Evolutionary conservation across 1,140 invertebrate genomes (phyloP).

Genomic region (Bilobella aurantiaca): DNA sequence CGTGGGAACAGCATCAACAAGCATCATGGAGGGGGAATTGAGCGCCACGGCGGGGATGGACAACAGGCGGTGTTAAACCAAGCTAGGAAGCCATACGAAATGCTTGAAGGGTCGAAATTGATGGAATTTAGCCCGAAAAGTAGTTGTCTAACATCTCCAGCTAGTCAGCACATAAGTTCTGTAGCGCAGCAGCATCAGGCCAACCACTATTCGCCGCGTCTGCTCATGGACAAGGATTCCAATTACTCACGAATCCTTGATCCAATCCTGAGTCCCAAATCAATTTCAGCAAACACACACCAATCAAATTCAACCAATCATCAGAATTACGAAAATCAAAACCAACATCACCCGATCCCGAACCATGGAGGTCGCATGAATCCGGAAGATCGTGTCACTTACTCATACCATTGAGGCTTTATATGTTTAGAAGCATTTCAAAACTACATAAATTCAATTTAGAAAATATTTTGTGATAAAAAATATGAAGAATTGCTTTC

Average conservation of each 20-base stretch:
- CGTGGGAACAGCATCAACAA: background rate
- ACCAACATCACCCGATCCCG: background rate
- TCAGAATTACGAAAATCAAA: background rate
- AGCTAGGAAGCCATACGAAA: conserved; percentile 27
- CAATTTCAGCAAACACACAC: background rate
- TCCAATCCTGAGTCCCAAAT: conserved; percentile 29
- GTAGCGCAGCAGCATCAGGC: background rate
- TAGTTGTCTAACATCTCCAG: background rate
- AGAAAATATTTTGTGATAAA: too few relatives aligned
- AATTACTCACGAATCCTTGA: conserved; percentile 32
- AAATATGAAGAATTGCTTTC: too few relatives aligned
- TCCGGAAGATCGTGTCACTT: conserved; percentile 25
- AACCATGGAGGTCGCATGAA: conserved; percentile 15
- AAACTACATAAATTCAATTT: conserved; percentile 9
- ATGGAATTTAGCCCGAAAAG: conserved; percentile 21
- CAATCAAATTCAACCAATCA: too few relatives aligned
- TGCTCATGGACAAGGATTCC: conserved; percentile 30
- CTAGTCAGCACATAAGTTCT: background rate
- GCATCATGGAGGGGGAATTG: background rate
- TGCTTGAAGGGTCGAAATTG: conserved; percentile 18
- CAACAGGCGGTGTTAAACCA: background rate
- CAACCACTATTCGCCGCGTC: conserved; percentile 23
- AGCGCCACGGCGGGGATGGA: background rate
- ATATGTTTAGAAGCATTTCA: background rate
- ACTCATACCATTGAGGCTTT: conserved; percentile 27